Evolutionary conservation across 64 coral and sea anemone species (phyloP), one percentile per base, ranked within the genome.

Genomic region (Porites australiensis): DNA sequence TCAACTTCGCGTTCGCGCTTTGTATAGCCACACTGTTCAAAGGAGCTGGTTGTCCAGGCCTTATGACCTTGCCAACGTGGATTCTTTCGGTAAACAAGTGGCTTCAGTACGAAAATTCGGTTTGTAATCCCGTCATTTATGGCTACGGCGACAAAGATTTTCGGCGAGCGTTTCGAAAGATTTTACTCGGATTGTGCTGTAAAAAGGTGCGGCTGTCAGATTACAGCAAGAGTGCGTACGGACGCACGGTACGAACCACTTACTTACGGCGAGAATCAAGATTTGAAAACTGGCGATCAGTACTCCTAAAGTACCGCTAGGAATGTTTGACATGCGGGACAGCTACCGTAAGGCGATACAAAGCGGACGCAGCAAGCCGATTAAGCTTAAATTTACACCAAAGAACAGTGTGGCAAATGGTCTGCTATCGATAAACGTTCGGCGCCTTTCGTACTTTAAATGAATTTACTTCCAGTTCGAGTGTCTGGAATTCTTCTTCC

Each of bases 231-330:
- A 93, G 86, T 20, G 55, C 92, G n/a, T 83, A 83, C 48, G 61
- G 46, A 3, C 52, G 27, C 27, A 37, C 27, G 27, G 27, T 37
- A 37, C 27, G 27, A 37, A 37, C 0, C 27, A 1, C 27, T 37
- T 37, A 37, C 27, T 37, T 37, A 37, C 27, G 1, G 27, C 27
- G 27, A 37, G 27, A 37, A 37, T 70, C 51, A 93, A 86, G 3
- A 59, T 93, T 93, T 79, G 86, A 89, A 46, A 88, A 89, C 49
- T 96, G 90, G 0, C 78, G 88, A 53, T 92, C 89, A 16, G 92
- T 92, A 87, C 86, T 4, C 86, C 87, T 1, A 79, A 71, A 0
- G 53, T 59, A 14, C 70, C 81, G 8, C 21, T 70, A 8, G 73
- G 70, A 20, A 37, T 37, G 27, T 37, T 37, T 37, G 27, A 1